These are phyloP conservation scores for Hormaphis cornu DNA, from an alignment of 1,140 invertebrate species.

Conservation along the genomic window DNA sequence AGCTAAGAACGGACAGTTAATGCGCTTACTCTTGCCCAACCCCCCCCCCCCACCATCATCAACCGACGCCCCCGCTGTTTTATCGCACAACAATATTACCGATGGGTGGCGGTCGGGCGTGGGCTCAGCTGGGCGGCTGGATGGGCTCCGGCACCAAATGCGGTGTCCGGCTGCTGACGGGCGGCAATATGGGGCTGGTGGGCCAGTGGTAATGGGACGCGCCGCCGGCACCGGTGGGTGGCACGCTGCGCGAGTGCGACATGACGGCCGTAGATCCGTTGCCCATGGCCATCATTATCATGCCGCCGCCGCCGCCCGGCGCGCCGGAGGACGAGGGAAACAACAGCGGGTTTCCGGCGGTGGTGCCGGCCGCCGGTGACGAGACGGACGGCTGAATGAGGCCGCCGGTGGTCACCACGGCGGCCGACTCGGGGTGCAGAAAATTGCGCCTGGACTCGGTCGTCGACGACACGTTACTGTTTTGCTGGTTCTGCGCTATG, in stretches of 20 bases:
- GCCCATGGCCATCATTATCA: slow-evolving; percentile 41
- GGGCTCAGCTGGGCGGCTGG: slow-evolving; percentile 43
- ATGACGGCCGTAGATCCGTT: slow-evolving; percentile 42
- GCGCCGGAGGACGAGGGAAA: slow-evolving; percentile 35
- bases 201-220: slow-evolving; percentile 54
- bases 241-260: slow-evolving; percentile 51
- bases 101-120: slow-evolving; percentile 21
- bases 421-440: slow-evolving; percentile 61
- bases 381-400: slow-evolving; percentile 18
- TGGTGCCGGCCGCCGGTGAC: slow-evolving; percentile 14
- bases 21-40: no score
- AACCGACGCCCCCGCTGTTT: no score
- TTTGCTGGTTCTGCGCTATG: slow-evolving; percentile 51
- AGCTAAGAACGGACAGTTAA: no score
- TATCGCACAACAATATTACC: not conserved
- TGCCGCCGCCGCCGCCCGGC: not conserved
- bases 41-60: no score
- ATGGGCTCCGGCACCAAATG: slow-evolving; percentile 62
- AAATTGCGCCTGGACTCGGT: slow-evolving; percentile 66
- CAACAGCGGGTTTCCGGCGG: slow-evolving; percentile 48
- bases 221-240: slow-evolving; percentile 45
- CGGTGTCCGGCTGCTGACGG: slow-evolving; percentile 57
- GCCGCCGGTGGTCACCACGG: not conserved
- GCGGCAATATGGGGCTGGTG: slow-evolving; percentile 59
- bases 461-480: slow-evolving; percentile 46